Conservation (phyloP, 2,797 vertebrate genomes). For the Erpetoichthys calabaricus region DNA sequence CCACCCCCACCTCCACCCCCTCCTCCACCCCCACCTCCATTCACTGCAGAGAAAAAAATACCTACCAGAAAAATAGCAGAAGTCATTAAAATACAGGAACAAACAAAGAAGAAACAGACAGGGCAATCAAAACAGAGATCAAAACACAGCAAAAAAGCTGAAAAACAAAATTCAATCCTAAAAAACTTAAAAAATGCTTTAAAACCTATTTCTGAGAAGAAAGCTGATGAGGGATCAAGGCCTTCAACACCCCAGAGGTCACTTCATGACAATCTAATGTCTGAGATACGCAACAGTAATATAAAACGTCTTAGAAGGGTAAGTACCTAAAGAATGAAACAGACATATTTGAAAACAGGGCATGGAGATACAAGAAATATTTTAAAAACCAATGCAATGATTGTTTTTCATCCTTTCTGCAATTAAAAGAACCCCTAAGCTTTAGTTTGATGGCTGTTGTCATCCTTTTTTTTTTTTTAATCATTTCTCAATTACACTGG, state of each 20-base stretch:
- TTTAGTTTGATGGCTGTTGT: too few species aligned
- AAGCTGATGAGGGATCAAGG: slow-evolving; percentile 61
- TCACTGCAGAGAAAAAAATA: slow-evolving; percentile 46
- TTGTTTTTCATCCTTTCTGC: too few species aligned
- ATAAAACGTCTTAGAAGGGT: slow-evolving; percentile 60
- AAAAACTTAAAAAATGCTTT: slow-evolving; percentile 85
- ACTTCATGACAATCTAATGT: slow-evolving; percentile 83
- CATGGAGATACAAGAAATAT: neutral
- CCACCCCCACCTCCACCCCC: slow-evolving; percentile 34
- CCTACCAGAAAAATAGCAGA: slow-evolving; percentile 85
- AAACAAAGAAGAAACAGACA: slow-evolving; percentile 44
- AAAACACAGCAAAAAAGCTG: slow-evolving; percentile 49
- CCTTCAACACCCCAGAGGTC: slow-evolving; percentile 81
- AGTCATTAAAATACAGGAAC: slow-evolving; percentile 81
- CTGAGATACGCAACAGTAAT: slow-evolving; percentile 74
- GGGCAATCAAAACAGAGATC: slow-evolving; percentile 60
- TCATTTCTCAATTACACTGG: too few species aligned
- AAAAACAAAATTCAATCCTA: slow-evolving; percentile 59
- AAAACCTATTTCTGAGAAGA: slow-evolving; percentile 65
- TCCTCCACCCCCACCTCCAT: slow-evolving; percentile 40
- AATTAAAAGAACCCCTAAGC: too few species aligned
- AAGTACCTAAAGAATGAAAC: slow-evolving; percentile 27
- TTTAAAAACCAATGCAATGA: too few species aligned
- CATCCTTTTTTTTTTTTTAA: too few species aligned
- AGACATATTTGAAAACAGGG: neutral